Evolutionary conservation across 2,113 vertebrate genomes (phyloP).

Genomic region (Arenaria interpres): DNA sequence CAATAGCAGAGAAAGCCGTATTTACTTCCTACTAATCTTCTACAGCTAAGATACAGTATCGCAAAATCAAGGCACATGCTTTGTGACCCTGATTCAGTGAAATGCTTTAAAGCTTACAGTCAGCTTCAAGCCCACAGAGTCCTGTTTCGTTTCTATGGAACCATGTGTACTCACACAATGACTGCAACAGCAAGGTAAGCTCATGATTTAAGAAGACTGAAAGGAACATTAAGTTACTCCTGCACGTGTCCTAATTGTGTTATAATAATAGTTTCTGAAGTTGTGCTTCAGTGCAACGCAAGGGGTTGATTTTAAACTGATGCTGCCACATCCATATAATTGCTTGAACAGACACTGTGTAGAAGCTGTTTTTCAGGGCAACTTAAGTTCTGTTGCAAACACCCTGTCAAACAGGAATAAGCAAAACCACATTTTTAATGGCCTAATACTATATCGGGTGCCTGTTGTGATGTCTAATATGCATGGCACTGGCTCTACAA

Average conservation of each 20-base stretch:
- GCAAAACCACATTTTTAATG: not conserved
- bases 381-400: not conserved
- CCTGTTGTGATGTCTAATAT: not conserved
- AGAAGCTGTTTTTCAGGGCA: not conserved
- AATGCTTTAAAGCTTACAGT: not conserved
- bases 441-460: fast-evolving
- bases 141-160: not conserved
- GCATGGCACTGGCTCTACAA: not conserved
- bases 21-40: not conserved
- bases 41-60: not conserved
- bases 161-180: fast-evolving
- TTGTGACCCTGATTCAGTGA: not conserved
- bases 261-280: not conserved
- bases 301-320: not conserved
- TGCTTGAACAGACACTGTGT: not conserved
- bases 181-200: not conserved
- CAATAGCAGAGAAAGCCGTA: not conserved
- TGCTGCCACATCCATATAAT: too few species aligned
- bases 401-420: not conserved
- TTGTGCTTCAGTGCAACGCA: not conserved
- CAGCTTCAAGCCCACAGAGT: not conserved
- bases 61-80: not conserved
- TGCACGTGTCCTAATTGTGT: not conserved
- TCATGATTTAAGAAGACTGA: not conserved
- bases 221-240: not conserved